Percentiles rank a stretch among this genome's conserved stretches.
Evolutionary conservation across 2,888 invertebrate species (phyloP).

Genomic region (Lasioglossum vierecki): DNA sequence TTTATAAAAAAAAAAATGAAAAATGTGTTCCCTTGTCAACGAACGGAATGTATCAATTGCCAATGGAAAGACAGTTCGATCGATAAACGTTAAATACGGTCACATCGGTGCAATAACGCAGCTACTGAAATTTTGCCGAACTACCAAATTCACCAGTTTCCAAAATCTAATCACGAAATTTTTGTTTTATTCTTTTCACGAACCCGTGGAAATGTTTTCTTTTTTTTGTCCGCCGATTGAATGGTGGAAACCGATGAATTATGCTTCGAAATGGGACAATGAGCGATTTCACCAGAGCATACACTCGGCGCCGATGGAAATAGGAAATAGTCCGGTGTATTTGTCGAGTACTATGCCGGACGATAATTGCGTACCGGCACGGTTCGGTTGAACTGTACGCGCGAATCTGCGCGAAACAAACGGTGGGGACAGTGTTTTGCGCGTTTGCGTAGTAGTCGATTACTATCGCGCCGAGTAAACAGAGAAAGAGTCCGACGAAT

Average conservation of each 20-base stretch:
- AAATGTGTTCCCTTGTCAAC: neutral
- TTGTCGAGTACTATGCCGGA: constrained; percentile 11
- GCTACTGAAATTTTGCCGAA: too few relatives aligned
- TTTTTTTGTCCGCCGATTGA: neutral
- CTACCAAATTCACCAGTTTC: neutral
- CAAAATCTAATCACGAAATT: neutral
- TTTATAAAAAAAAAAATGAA: neutral
- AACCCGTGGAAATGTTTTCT: neutral
- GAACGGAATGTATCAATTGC: neutral
- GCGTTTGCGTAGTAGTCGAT: constrained; percentile 2
- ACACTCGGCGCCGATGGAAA: neutral
- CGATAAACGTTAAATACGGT: neutral
- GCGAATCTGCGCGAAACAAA: constrained; percentile 19
- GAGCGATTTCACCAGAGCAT: neutral
- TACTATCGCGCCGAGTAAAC: neutral
- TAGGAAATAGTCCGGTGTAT: constrained; percentile 4
- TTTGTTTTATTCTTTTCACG: neutral
- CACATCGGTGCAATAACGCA: neutral
- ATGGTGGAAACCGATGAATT: neutral
- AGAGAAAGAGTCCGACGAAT: constrained; percentile 28
- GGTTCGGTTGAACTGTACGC: constrained; percentile 19
- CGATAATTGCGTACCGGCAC: neutral
- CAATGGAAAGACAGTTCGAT: neutral
- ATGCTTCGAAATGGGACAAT: neutral
- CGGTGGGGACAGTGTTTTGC: neutral